Evolutionary conservation across 2,113 vertebrate species (phyloP).

Genomic region (Chloropsis hardwickii): DNA sequence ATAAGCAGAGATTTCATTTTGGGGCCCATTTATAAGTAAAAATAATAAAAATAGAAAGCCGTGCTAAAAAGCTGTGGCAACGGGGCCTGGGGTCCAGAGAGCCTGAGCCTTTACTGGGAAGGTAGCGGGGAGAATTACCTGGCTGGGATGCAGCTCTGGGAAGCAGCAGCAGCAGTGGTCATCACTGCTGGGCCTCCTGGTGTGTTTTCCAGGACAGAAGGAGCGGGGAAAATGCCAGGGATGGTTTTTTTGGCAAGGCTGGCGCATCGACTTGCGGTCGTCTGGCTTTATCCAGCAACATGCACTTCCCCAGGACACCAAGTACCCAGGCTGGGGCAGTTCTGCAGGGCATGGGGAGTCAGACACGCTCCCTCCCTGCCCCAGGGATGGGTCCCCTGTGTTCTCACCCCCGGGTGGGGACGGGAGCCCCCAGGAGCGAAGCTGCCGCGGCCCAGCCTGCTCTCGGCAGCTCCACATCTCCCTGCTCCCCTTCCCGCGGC

Average conservation of each 20-base stretch:
- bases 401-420: rapidly evolving
- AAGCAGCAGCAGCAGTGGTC: background rate
- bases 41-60: background rate
- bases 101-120: background rate
- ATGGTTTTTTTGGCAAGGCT: background rate
- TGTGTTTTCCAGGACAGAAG: background rate
- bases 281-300: background rate
- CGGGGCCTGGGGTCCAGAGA: background rate
- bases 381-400: rapidly evolving
- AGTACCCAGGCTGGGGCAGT: background rate
- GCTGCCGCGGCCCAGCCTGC: background rate
- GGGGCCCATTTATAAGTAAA: background rate
- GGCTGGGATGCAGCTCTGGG: background rate
- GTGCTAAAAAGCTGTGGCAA: background rate
- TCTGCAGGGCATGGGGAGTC: background rate
- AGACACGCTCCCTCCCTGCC: rapidly evolving
- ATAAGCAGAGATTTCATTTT: slow-evolving; percentile 60
- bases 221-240: rapidly evolving
- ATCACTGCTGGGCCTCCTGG: rapidly evolving
- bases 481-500: background rate
- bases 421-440: rapidly evolving
- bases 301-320: rapidly evolving
- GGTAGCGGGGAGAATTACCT: rapidly evolving
- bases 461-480: rapidly evolving
- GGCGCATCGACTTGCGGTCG: rapidly evolving